Base-by-base conservation (phyloP, 2,888 invertebrate species). In the Agrotis exclamationis region DNA sequence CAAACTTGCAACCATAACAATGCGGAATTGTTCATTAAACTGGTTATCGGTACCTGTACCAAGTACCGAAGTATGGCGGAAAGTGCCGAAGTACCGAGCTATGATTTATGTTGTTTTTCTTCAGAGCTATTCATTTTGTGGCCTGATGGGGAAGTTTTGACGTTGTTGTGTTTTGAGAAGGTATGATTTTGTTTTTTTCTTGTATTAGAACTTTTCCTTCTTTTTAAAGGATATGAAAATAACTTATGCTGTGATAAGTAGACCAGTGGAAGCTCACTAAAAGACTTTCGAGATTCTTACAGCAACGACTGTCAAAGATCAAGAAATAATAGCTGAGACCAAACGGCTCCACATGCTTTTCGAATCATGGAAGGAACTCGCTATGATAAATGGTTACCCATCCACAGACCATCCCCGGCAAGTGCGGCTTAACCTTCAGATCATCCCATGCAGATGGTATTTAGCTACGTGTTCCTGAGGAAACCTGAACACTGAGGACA, bases 91-190 rank as follows among this genome's bases (percentile, higher is more conserved):
- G 50, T 63, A 53, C 24, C 13, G 11, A n/a, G 44, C 45, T 66
- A 65, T 80, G 80, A 76, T 76, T 79, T 72, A 80, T 72, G 54
- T 65, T 62, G 64, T 59, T 80, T 79, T 79, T 72, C 76, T 76
- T 68, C 13, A 22, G 28, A 47, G 58, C 80, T 62, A 63, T 80
- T 79, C 9, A 76, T 76, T 72, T 39, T 63, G 74, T 33, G 63
- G 50, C 6, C 20, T 62, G 44, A 39, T 70, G 33, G 18, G 11
- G 24, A 56, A 65, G 51, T 65, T 76, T 22, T 3, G 16, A 53
- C 14, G 74, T 28, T 18, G 44, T 33, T 73, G 14, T 39, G 45
- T 48, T 39, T 60, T 18, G 7, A 39, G n/a, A 33, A 47, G 45
- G 45, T 16, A 54, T 24, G 28, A 4, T 57, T 54, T 54, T 67